phyloP scores from a whole-genome alignment of 2,797 vertebrate species.

The Pelodytes ibericus region DNA sequence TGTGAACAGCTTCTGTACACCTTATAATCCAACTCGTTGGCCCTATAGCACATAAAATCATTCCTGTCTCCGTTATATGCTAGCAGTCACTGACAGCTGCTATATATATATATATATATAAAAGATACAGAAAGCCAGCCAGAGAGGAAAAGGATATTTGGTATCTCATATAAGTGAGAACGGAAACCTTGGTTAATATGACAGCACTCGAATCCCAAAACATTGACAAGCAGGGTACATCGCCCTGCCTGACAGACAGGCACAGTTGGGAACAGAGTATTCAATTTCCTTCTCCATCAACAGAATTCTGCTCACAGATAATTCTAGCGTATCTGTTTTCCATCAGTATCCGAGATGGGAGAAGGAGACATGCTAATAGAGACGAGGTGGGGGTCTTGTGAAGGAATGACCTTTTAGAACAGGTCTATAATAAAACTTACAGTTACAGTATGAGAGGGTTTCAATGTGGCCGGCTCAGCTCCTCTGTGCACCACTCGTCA shows the following conservation, averaged over 20 bases:
- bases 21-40: no score
- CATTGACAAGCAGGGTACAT: background rate
- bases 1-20: no score
- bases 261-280: conserved; percentile 51
- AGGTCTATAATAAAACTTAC: no score
- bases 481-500: no score
- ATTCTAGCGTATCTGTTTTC: background rate
- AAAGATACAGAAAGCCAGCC: conserved; percentile 30
- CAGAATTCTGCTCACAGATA: background rate
- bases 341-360: no score
- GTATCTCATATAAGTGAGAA: conserved; percentile 35
- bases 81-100: background rate
- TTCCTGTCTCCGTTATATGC: background rate
- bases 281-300: conserved; percentile 7
- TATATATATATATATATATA: background rate
- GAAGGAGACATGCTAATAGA: no score
- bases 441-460: no score
- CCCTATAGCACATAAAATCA: no score
- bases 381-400: no score
- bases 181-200: conserved; percentile 57
- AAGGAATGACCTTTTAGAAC: no score
- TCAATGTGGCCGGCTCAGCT: no score
- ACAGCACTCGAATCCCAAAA: conserved; percentile 54
- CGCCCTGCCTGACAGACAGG: conserved; percentile 53
- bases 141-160: conserved; percentile 50